Base-by-base conservation (phyloP, 2,113 vertebrate species). In the Phylloscopus whistleri region DNA sequence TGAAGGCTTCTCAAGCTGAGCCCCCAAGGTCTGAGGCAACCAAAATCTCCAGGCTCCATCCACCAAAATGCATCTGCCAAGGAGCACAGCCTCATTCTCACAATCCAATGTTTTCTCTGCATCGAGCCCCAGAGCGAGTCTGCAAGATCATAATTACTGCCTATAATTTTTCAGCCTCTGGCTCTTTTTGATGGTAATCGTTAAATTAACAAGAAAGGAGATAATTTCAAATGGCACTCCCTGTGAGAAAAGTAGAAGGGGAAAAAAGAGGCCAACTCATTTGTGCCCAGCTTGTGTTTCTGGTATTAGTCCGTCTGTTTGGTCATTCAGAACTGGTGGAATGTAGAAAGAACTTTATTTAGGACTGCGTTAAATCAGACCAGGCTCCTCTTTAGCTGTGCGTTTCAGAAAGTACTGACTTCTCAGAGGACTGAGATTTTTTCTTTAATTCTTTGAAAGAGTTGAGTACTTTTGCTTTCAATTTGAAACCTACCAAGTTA, bases 181-280 rank as follows among this genome's bases (percentile, higher is more conserved):
- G 56, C 68, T 83, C 79, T 79, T 95, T 85, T 62, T 19, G 14
- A 82, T 84, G 78, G n/a, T 69, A 93, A 94, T 82, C 5, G 11
- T 94, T 93, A 96, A 92, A 95, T 89, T 90, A 93, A 93, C 68
- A 92, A 88, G 94, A 89, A 87, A 96, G 48, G 81, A 95, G 91
- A 83, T 91, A 37, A 95, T 96, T 94, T 95, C 77, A 73, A 86
- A 69, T 13, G 30, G 67, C 72, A 39, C 64, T 80, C 72, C 64
- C 87, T 95, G 27, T 41, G 84, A 90, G 87, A 70, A 92, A 84
- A 92, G 56, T 51, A 41, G 70, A 37, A n/a, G 44, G 33, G 53
- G 56, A 6, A 67, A 66, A 66, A 68, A 90, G 86, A 72, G 43
- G 33, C 75, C 72, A 76, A 56, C 58, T 87, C 62, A 64, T 92